Evolutionary conservation across 2,113 vertebrate genomes (phyloP), one percentile per base, ranked within the genome.

Genomic region (Cyprinodon variegatus): DNA sequence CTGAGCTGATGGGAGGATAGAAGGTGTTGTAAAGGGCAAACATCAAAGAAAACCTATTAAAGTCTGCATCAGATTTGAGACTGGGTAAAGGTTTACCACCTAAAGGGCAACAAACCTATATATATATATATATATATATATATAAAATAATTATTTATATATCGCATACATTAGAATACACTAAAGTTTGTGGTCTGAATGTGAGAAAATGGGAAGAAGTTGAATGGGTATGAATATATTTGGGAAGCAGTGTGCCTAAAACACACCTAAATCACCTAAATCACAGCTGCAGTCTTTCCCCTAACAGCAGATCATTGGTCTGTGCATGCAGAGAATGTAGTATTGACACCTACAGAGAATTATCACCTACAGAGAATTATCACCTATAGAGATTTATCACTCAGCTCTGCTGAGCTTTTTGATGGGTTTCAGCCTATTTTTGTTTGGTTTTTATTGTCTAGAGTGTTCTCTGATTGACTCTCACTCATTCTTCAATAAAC

Each of bases 331-430:
- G 43, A 68, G 70, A 60, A 64, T 39, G 61, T 48, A 59, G 50
- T 46, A 61, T 53, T 73, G 63, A 11, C 41, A 36, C 60, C 20
- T 20, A 65, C 45, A n/a, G 40, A 75, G n/a, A 78, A 65, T 78
- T 17, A 71, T 74, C 38, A 64, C 53, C 53, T 20, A 0, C 12
- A 67, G 40, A 75, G n/a, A 78, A 65, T 78, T 17, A 71, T 74
- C 38, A 64, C 53, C 53, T 20, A 0, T 37, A 43, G 29, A 68
- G 46, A 60, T 70, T 53, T 41, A 8, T 45, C 36, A 7, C n/a
- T 7, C 61, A 37, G 71, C 70, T 74, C 60, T 43, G 17, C 45
- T 57, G 50, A 45, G 69, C 65, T n/a, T 71, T 69, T 65, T 65
- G 29, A 57, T 69, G 63, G 65, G 66, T 61, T 11, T 64, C 65